A percentile compares a stretch with the other conserved stretches of the same genome.
Evolutionary conservation across 92 coral and sea anemone genomes (phyloP).

Genomic region (Paramuricea clavata): DNA sequence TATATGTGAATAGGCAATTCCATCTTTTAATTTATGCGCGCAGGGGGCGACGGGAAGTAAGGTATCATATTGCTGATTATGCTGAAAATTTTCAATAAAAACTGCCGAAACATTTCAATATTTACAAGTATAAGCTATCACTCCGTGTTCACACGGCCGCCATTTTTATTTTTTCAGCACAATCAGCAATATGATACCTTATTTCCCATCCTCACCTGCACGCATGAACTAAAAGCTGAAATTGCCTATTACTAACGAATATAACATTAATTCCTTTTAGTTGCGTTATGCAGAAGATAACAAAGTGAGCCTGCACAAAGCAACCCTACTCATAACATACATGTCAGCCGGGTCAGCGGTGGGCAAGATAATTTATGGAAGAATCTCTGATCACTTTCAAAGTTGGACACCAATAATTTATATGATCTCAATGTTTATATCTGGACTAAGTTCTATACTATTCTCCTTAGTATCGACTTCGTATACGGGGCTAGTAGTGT

Average conservation of each 20-base stretch:
- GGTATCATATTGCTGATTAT: no score
- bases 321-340: constrained; percentile 89
- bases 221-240: no score
- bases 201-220: no score
- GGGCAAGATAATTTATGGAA: constrained; percentile 92
- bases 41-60: no score
- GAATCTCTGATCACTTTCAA: constrained; percentile 73
- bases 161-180: no score
- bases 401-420: constrained; percentile 3
- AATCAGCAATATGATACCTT: no score
- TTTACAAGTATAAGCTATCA: no score
- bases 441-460: constrained; percentile 80
- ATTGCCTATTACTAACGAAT: not conserved
- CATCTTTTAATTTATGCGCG: no score
- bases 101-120: no score
- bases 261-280: constrained; percentile 39
- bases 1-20: not conserved
- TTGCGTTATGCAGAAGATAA: constrained; percentile 88
- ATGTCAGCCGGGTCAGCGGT: constrained; percentile 84
- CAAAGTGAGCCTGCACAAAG: constrained; percentile 79
- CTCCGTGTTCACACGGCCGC: no score
- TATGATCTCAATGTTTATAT: constrained; percentile 83
- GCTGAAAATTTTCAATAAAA: no score
- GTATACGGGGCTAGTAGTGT: constrained; percentile 86
- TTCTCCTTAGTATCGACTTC: constrained; percentile 72